A percentile compares a stretch with the other conserved stretches of the same genome.
These are phyloP conservation scores for Anneissia japonica DNA, from an alignment of 35 echinoderm and acorn worm species.

Conservation along the genomic window DNA sequence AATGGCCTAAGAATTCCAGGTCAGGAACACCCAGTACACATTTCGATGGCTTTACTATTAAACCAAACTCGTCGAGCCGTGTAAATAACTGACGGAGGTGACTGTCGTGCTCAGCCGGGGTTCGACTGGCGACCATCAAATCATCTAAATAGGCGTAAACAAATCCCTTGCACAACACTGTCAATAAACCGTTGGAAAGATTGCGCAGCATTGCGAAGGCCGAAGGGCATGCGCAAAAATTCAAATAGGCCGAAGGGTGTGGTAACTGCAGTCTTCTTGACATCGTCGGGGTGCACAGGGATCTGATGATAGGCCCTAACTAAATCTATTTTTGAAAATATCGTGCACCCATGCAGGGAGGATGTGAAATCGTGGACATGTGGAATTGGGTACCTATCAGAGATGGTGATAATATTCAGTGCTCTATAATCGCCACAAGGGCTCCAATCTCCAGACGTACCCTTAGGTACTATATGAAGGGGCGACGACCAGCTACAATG, in stretches of 20 bases:
- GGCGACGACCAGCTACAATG: constrained; percentile 52
- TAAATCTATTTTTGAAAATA: constrained; percentile 50
- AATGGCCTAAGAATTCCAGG: no score
- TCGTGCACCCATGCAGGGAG: constrained; percentile 1
- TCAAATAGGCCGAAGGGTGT: constrained; percentile 20
- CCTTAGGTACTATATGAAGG: constrained; percentile 55
- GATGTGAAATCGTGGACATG: constrained; percentile 29
- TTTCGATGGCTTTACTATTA: background rate
- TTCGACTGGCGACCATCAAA: background rate
- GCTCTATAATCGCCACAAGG: constrained; percentile 52
- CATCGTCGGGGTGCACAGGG: constrained; percentile 28
- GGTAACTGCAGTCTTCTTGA: constrained; percentile 20
- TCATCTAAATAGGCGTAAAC: constrained; percentile 28
- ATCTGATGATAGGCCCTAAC: constrained; percentile 63
- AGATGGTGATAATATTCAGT: constrained; percentile 32
- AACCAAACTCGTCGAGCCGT: background rate
- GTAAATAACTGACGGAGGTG: background rate
- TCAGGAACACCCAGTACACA: no score
- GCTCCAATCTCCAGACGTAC: constrained; percentile 27
- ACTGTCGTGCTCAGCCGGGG: background rate
- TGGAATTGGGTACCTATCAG: constrained; percentile 53
- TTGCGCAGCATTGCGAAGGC: constrained; percentile 30
- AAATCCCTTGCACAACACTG: constrained; percentile 2
- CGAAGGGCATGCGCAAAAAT: constrained; percentile 25
- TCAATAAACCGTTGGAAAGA: constrained; percentile 32